A percentile compares a stretch with the other conserved stretches of the same genome.
phyloP scores from a whole-genome alignment of 1,140 invertebrate genomes.

The Oncopodura yosiiana region DNA sequence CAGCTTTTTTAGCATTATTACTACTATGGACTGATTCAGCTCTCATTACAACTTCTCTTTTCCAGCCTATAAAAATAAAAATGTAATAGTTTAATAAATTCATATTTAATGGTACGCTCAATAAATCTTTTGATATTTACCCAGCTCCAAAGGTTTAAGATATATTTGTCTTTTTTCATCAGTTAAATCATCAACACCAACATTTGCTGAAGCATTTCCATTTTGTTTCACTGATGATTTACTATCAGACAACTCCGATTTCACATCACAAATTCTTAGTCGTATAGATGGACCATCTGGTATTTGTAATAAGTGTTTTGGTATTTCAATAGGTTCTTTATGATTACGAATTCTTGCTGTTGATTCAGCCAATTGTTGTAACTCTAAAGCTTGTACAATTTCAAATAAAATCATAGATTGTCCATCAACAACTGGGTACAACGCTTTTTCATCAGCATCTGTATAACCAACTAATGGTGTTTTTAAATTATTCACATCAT shows the following conservation, averaged over 20 bases:
- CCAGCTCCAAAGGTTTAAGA: too few species aligned
- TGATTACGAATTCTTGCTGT: neutral
- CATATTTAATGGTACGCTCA: too few species aligned
- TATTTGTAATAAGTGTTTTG: neutral
- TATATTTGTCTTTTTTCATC: too few species aligned
- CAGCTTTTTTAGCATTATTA: constrained; percentile 2
- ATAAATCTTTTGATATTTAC: too few species aligned
- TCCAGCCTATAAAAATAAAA: constrained; percentile 16
- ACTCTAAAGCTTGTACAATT: constrained; percentile 15
- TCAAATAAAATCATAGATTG: constrained; percentile 18
- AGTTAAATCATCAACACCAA: too few species aligned
- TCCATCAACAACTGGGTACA: constrained; percentile 16
- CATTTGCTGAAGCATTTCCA: too few species aligned
- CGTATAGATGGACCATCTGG: neutral
- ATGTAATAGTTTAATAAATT: neutral
- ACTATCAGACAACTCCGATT: neutral
- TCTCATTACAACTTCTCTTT: constrained; percentile 24
- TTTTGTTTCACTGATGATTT: too few species aligned
- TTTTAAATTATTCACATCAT: constrained; percentile 9
- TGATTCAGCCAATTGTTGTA: neutral
- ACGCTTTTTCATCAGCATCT: constrained; percentile 9
- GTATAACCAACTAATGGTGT: constrained; percentile 7
- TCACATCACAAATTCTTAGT: neutral
- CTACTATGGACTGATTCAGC: neutral
- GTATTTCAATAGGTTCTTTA: constrained; percentile 6